Evolutionary conservation across 2,113 vertebrate species (phyloP).

Genomic region (Anseranas semipalmata): DNA sequence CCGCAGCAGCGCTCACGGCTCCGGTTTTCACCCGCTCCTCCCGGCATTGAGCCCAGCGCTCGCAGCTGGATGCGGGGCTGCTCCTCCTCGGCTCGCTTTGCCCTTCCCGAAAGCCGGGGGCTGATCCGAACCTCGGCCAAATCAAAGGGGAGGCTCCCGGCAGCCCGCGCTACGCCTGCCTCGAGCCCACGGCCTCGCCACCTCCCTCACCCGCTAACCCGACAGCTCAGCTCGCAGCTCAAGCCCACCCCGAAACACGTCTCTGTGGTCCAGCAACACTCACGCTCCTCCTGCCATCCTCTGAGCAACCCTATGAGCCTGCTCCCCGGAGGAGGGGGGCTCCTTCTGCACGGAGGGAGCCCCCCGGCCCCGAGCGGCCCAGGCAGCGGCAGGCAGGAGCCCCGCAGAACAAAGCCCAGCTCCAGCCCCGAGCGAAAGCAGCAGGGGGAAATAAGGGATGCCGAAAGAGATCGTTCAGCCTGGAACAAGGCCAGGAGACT

Average conservation of each 20-base stretch:
- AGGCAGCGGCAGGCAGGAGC: background rate
- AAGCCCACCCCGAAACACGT: background rate
- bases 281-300: background rate
- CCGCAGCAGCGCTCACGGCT: accelerated
- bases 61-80: background rate
- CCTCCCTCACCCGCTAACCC: accelerated
- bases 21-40: constrained; percentile 9
- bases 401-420: background rate
- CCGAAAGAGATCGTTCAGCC: background rate
- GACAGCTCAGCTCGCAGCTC: background rate
- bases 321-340: background rate
- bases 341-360: background rate
- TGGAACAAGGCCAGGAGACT: constrained; percentile 37
- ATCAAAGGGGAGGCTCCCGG: background rate
- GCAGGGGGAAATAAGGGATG: background rate
- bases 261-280: background rate
- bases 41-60: accelerated
- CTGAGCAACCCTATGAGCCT: background rate
- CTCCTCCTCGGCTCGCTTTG: accelerated
- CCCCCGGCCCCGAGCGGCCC: accelerated
- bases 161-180: background rate
- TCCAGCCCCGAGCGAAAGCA: background rate
- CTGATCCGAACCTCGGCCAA: accelerated
- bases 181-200: too few relatives aligned
- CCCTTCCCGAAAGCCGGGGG: background rate